These are phyloP conservation scores for Cathartes aura DNA, from an alignment of 2,113 vertebrate genomes.

Conservation along the genomic window DNA sequence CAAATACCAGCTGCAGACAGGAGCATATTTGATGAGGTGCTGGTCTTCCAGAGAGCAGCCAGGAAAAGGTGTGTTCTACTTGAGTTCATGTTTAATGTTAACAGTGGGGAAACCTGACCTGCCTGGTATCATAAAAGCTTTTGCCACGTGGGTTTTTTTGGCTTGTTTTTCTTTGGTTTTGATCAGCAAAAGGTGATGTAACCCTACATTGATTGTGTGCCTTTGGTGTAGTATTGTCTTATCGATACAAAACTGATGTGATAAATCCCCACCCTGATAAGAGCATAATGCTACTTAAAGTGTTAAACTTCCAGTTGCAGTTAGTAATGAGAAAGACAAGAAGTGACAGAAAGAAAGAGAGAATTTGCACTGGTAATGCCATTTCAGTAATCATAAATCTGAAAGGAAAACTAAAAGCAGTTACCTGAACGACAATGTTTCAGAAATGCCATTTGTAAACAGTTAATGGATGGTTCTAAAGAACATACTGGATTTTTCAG, in stretches of 20 bases:
- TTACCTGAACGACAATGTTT: not conserved
- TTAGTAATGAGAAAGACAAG: not conserved
- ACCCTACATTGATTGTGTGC: not conserved
- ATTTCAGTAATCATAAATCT: not conserved
- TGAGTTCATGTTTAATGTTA: not conserved
- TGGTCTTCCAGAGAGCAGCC: not conserved
- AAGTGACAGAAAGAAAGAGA: not conserved
- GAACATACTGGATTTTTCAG: not conserved
- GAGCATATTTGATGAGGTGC: not conserved
- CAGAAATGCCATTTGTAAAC: not conserved
- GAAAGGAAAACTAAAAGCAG: not conserved
- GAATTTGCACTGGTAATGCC: not conserved
- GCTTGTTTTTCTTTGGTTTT: not conserved
- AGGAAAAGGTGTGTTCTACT: not conserved
- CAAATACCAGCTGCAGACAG: not conserved
- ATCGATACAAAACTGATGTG: not conserved
- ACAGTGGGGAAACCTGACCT: not conserved
- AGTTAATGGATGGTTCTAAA: not conserved
- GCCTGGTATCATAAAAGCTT: not conserved
- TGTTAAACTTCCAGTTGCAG: not conserved
- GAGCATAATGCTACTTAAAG: not conserved
- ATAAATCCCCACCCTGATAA: not conserved
- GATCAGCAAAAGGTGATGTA: not conserved
- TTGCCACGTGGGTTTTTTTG: accelerated
- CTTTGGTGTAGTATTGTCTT: not conserved